phyloP scores from a whole-genome alignment of 2,797 vertebrate genomes.

The Falco rusticolus region DNA sequence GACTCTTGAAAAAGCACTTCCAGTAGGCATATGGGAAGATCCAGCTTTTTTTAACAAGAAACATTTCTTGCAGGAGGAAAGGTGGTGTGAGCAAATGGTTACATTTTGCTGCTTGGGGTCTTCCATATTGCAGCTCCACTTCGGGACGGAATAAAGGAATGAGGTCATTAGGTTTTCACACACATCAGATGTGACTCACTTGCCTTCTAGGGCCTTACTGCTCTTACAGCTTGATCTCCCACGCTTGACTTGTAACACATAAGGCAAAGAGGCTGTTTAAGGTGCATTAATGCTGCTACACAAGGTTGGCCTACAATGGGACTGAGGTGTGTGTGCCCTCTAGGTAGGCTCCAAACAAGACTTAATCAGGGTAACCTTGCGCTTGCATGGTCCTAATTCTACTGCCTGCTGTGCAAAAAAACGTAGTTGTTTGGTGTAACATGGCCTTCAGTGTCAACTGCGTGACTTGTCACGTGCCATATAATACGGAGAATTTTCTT shows the following conservation, averaged over 20 bases:
- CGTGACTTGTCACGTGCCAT: not conserved
- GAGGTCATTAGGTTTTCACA: not conserved
- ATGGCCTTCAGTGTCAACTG: not conserved
- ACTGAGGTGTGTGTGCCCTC: not conserved
- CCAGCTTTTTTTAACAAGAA: not conserved
- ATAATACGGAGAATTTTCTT: not conserved
- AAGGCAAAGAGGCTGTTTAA: not conserved
- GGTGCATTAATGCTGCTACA: no score
- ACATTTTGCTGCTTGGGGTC: not conserved
- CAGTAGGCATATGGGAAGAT: not conserved
- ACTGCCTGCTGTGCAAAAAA: not conserved
- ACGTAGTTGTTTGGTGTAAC: not conserved
- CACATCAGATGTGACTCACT: not conserved
- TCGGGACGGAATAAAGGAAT: not conserved
- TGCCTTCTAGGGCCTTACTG: not conserved
- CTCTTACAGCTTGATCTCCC: not conserved
- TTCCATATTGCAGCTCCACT: not conserved
- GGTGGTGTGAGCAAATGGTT: not conserved
- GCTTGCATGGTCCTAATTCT: not conserved
- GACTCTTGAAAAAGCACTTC: not conserved
- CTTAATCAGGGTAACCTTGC: not conserved
- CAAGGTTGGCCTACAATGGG: accelerated
- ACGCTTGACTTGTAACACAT: accelerated
- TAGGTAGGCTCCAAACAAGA: not conserved
- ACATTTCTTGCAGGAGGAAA: not conserved